These are phyloP conservation scores for Ellobium chinense DNA, from an alignment of 2,888 invertebrate species.

Conservation along the genomic window DNA sequence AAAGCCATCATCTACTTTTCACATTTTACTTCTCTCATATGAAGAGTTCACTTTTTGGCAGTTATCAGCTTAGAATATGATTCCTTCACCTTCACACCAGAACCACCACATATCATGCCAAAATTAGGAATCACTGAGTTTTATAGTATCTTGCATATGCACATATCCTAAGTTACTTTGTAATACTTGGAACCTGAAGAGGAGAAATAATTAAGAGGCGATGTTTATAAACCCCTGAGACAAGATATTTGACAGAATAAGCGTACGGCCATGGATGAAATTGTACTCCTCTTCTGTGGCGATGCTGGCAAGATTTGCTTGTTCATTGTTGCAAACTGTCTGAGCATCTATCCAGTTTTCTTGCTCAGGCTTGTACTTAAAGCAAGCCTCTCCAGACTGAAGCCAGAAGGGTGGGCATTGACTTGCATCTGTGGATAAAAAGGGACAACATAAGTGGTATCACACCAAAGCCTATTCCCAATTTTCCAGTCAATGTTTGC, in stretches of 20 bases:
- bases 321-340: conserved; percentile 54
- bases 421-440: conserved; percentile 38
- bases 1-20: too few relatives aligned
- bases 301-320: conserved; percentile 56
- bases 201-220: not conserved
- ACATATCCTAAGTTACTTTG: not conserved
- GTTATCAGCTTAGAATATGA: too few relatives aligned
- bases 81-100: too few relatives aligned
- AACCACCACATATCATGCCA: too few relatives aligned
- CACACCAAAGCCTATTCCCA: too few relatives aligned
- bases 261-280: conserved; percentile 7
- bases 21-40: too few relatives aligned
- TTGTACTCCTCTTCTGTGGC: conserved; percentile 43
- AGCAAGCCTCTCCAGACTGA: conserved; percentile 40
- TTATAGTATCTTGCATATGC: not conserved
- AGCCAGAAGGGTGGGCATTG: conserved; percentile 56
- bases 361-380: conserved; percentile 28
- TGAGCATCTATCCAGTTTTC: conserved; percentile 55
- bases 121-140: too few relatives aligned
- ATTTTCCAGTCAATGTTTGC: not conserved
- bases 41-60: too few relatives aligned
- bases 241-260: not conserved
- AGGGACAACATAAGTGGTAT: too few relatives aligned
- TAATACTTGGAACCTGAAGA: not conserved
- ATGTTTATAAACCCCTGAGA: not conserved